Conservation (phyloP, 1,140 invertebrate species). For the Drosophila baimaii region DNA sequence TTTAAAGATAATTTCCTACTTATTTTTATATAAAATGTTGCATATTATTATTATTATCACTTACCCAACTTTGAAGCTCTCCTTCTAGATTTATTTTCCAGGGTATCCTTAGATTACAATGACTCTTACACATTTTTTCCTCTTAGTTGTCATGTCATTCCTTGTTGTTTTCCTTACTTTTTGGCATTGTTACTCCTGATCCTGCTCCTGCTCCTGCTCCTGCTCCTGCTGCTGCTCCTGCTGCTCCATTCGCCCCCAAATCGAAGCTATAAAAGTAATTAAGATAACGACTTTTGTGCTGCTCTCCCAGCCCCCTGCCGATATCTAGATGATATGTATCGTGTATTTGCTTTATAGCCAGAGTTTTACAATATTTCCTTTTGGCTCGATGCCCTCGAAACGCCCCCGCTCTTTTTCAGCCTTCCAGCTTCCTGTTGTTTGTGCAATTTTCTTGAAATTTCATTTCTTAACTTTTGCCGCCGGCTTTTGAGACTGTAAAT, state of each 20-base stretch:
- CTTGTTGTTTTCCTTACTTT: slow-evolving; percentile 19
- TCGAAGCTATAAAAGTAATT: slow-evolving; percentile 83
- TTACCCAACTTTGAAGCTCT: background rate
- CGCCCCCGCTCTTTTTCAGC: slow-evolving; percentile 24
- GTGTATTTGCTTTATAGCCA: slow-evolving; percentile 77
- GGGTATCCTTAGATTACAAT: background rate
- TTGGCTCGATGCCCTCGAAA: slow-evolving; percentile 47
- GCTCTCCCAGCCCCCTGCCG: slow-evolving; percentile 21
- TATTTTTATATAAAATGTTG: no score
- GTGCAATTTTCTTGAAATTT: slow-evolving; percentile 82
- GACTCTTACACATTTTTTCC: slow-evolving; percentile 11
- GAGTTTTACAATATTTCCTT: slow-evolving; percentile 79
- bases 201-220: slow-evolving; percentile 1
- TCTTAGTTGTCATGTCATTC: slow-evolving; percentile 33
- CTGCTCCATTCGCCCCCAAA: slow-evolving; percentile 52
- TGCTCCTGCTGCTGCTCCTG: background rate
- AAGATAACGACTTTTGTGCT: slow-evolving; percentile 80
- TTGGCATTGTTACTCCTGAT: slow-evolving; percentile 11
- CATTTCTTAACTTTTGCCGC: slow-evolving; percentile 80
- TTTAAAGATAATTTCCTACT: no score
- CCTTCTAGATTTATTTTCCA: background rate
- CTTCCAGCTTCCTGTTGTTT: slow-evolving; percentile 70
- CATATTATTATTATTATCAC: no score
- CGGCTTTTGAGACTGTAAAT: slow-evolving; percentile 73
- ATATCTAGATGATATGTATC: slow-evolving; percentile 65